These are phyloP conservation scores for Drosophila quinaria DNA, from an alignment of 2,888 invertebrate species.

Conservation along the genomic window DNA sequence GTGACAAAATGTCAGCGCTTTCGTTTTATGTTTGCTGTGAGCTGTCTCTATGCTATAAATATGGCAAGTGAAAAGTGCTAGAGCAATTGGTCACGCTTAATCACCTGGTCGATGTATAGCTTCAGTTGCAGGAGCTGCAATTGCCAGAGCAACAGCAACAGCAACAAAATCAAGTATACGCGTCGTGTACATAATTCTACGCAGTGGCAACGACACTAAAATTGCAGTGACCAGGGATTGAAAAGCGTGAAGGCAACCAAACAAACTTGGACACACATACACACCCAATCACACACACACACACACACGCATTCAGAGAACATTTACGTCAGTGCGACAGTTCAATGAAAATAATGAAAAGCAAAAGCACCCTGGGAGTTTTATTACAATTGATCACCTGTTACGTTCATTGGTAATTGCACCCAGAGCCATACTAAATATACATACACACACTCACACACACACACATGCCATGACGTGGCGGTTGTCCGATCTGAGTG, in stretches of 20 bases:
- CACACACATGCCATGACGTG: conserved; percentile 11
- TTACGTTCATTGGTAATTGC: conserved; percentile 83
- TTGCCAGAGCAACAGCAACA: conserved; percentile 9
- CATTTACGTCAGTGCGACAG: conserved; percentile 50
- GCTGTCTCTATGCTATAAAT: conserved; percentile 49
- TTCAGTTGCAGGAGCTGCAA: conserved; percentile 2
- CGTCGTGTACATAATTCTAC: conserved; percentile 68
- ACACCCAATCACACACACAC: conserved; percentile 1
- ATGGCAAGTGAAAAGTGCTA: conserved; percentile 53
- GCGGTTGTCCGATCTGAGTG: conserved; percentile 39
- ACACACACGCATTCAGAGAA: conserved; percentile 4
- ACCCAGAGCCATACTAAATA: conserved; percentile 81
- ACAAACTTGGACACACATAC: conserved; percentile 10
- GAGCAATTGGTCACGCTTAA: conserved; percentile 80
- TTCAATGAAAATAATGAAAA: conserved; percentile 79
- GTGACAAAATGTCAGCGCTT: conserved; percentile 69
- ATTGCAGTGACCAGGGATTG: conserved; percentile 41
- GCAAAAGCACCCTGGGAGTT: conserved; percentile 82
- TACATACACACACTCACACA: conserved; percentile 38
- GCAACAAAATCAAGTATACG: conserved; percentile 67
- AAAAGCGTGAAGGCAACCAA: conserved; percentile 35
- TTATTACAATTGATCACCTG: conserved; percentile 84
- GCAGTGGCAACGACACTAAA: conserved; percentile 55
- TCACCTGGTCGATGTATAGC: conserved; percentile 56
- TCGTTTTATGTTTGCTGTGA: conserved; percentile 48